Percentiles rank a stretch among this genome's conserved stretches.
These are phyloP conservation scores for Monomorium pharaonis DNA, from an alignment of 1,140 invertebrate genomes.

Conservation along the genomic window DNA sequence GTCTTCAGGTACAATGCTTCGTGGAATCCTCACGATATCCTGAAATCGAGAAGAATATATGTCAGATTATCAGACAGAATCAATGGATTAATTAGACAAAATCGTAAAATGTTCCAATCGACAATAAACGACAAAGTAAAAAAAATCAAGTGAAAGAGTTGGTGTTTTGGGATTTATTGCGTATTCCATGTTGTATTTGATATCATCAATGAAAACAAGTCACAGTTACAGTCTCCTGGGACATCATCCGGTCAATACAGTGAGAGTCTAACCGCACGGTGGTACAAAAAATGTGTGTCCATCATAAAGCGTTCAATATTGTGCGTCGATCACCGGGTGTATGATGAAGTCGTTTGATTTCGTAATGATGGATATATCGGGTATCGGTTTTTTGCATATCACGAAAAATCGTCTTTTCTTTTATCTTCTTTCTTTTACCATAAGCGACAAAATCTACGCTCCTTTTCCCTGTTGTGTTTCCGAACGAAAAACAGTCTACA, in stretches of 20 bases:
- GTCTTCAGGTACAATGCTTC: conserved; percentile 82
- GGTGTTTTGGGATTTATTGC: conserved; percentile 69
- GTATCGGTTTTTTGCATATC: conserved; percentile 39
- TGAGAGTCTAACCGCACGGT: conserved; percentile 73
- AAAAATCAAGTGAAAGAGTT: conserved; percentile 71
- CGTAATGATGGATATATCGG: conserved; percentile 59
- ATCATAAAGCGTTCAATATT: conserved; percentile 75
- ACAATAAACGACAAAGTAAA: conserved; percentile 54
- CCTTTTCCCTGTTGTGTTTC: neutral
- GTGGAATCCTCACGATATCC: conserved; percentile 74
- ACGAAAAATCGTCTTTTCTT: conserved; percentile 53
- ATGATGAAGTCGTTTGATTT: conserved; percentile 50
- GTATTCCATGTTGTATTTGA: conserved; percentile 80
- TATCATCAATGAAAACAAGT: conserved; percentile 73
- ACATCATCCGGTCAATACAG: conserved; percentile 76
- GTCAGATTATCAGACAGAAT: conserved; percentile 19
- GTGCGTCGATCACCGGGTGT: conserved; percentile 67
- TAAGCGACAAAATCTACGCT: conserved; percentile 8
- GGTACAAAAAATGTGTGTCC: conserved; percentile 75
- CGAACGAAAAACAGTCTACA: conserved; percentile 54
- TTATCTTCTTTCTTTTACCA: neutral
- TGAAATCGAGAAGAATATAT: conserved; percentile 79
- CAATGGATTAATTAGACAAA: neutral
- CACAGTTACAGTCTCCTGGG: conserved; percentile 80
- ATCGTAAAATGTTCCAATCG: conserved; percentile 53